Evolutionary conservation across 2,113 vertebrate genomes (phyloP).

Genomic region (Pelusios castaneus): DNA sequence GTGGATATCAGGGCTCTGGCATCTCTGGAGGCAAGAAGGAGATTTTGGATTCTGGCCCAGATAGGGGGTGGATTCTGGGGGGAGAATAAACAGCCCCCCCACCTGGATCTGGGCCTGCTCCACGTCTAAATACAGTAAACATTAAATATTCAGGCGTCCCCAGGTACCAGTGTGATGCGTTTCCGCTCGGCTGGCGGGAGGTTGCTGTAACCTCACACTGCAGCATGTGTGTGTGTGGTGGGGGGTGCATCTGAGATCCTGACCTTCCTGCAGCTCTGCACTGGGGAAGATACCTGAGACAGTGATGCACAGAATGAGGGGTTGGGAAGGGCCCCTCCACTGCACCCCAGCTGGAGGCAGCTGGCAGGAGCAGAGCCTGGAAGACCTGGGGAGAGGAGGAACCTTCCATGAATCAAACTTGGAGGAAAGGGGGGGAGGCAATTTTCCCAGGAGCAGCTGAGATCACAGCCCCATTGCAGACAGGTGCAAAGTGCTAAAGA

Average conservation of each 20-base stretch:
- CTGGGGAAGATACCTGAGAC: accelerated
- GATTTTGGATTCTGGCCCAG: background rate
- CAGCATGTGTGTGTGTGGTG: background rate
- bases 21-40: background rate
- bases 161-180: background rate
- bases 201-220: background rate
- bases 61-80: background rate
- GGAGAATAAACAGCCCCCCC: background rate
- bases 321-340: background rate
- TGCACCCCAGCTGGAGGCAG: background rate
- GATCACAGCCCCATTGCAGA: background rate
- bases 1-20: no score
- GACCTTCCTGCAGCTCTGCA: background rate
- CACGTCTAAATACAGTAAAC: background rate
- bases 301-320: background rate
- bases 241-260: background rate
- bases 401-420: background rate
- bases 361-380: background rate
- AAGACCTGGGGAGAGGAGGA: background rate
- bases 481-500: background rate
- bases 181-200: slow-evolving; percentile 7
- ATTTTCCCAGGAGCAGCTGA: background rate
- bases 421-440: background rate
- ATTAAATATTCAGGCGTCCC: slow-evolving; percentile 30
- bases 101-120: background rate